Evolutionary conservation across 2,113 vertebrate species (phyloP), one percentile per base, ranked within the genome.

Genomic region (Eublepharis macularius): DNA sequence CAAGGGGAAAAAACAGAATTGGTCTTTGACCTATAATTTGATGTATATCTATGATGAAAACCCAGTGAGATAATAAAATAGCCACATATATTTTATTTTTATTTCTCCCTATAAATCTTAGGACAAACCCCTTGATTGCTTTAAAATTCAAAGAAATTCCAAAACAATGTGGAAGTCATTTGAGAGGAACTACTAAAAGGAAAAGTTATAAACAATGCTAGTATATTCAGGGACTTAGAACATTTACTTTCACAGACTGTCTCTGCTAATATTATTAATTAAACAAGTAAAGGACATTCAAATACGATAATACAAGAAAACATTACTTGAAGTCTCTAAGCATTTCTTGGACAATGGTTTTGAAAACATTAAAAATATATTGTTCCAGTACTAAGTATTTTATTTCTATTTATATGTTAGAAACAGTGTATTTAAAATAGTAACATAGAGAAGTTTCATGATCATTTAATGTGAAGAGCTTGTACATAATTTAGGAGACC

Each of bases 101-200:
- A 14, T 26, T 51, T 81, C 45, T 39, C 65, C 70, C 39, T 81
- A 13, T 81, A 19, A 17, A 29, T 14, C 21, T 54, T 54, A 29
- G 11, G 41, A 54, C 45, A 70, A 54, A 1, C 26, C 9, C 17
- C 21, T 49, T 72, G 36, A 41, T 54, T 41, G 65, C 21, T 32
- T 82, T 19, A 21, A 88, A 60, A 43, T 87, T 72, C 74, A 2
- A 76, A 69, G 21, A 82, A 57, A 24, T 5, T 39, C 26, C 80
- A 24, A 74, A 57, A 83, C 0, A 74, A 29, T 72, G 82, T 73
- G 43, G 2, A 69, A 17, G 75, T 86, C 73, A 74, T 63, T n/a
- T 87, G 60, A 88, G 17, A 66, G 85, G n/a, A 72, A 63, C 68
- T 80, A 86, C 80, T 90, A 81, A 85, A 88, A 92, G 14, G 3